Evolutionary conservation across 2,888 invertebrate species (phyloP), one percentile per base, ranked within the genome.

Genomic region (Poecilobothrus nobilitatus): DNA sequence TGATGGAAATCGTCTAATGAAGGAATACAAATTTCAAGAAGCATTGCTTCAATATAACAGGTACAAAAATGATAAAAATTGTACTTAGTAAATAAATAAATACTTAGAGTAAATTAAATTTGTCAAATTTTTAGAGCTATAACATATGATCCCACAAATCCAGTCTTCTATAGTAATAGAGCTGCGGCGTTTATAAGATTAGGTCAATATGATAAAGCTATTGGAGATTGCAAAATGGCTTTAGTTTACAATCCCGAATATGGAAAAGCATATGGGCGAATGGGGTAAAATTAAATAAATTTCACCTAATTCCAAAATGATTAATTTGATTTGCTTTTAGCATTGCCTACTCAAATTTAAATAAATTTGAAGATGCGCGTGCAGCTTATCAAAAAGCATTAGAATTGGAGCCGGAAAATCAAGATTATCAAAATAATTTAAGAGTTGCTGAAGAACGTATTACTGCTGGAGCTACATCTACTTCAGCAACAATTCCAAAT

Each of bases 81-180:
- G 7, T 37, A 4, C 1, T 5, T 37, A 37, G 66, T n/a, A n/a
- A n/a, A n/a, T 34, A 34, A 7, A 34, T 8, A 34, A 7, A 37
- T 37, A 4, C 1, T 5, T 37, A 37, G 66, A 65, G 6, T 70
- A 65, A 1, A 34, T 68, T 15, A 27, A 27, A 68, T 33, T 70
- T 53, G 53, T 68, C 63, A 68, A 65, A 67, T 71, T 82, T 84
- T 79, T 74, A 91, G 93, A 75, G 97, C 98, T 15, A 94, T 99
- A 73, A 86, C 89, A 75, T 83, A 95, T 69, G 94, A 97, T 80
- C 88, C 90, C 33, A 86, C 87, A 71, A 97, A 97, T 84, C 91
- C 97, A 0, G 94, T 98, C 41, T 98, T 92, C 83, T 98, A 93
- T 81, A 97, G 97, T 81, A 99, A 99, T 80, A 88, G 98, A 73